Base-by-base conservation (phyloP, 1,140 invertebrate species). In the Drosophila punjabiensis region DNA sequence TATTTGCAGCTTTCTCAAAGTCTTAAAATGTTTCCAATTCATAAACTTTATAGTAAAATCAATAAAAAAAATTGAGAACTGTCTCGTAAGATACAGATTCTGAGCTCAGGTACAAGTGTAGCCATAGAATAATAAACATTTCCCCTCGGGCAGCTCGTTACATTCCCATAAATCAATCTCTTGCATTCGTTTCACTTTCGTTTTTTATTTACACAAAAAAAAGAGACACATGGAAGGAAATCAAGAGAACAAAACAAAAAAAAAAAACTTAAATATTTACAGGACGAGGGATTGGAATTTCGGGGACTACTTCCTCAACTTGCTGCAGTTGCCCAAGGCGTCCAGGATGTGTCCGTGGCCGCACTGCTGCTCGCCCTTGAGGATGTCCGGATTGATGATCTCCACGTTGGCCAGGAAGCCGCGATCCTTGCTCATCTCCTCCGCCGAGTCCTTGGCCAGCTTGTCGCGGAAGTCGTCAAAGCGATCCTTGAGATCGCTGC, bases 321-420 rank as follows among this genome's bases (percentile, higher is more conserved):
- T 87, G 74, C 88, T 92, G 81, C 91, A 92, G 66, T 92, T 92
- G 69, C 91, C 91, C 85, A 92, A 92, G 28, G 86, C 85, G 39
- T 92, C 91, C 24, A 92, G 74, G 18, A 92, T 92, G 68, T 92
- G 83, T 4, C 91, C 91, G 43, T 92, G 91, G 30, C 91, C 91
- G 69, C 91, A 92, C 48, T 91, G 82, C 48, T 91, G 88, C 45
- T 92, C 91, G 13, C 85, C 85, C 60, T 92, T 92, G 18, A 91
- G 79, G 8, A 92, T 67, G 48, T 92, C 91, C 0, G 91, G 88
- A 62, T 92, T 92, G 55, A 92, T 92, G 28, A 92, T 76, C 69
- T 92, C 91, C 13, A 91, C 91, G 39, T 92, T 91, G 62, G 79
- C 87, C 2, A 81, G 55, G 3, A 91, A 82, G 28, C 75, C 69